These are phyloP conservation scores for Aporophyla lueneburgensis DNA, from an alignment of 2,888 invertebrate species.

Conservation along the genomic window DNA sequence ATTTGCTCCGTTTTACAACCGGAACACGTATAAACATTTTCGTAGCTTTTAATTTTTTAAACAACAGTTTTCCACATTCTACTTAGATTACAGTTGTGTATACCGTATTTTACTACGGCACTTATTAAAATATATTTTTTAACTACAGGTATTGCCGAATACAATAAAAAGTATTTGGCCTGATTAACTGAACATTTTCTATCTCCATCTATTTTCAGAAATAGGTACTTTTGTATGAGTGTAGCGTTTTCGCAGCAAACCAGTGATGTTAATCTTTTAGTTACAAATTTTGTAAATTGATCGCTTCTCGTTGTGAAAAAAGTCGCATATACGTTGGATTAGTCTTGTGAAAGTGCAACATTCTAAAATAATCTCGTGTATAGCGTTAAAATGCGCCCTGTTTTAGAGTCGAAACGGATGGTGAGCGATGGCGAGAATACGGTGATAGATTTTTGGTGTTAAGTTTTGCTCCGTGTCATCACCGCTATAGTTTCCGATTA, in stretches of 20 bases:
- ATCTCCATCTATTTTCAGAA: constrained; percentile 94
- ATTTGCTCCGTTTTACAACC: constrained; percentile 63
- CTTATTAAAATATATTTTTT: neutral
- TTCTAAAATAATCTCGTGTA: constrained; percentile 86
- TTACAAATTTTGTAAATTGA: constrained; percentile 90
- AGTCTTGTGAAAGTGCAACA: constrained; percentile 89
- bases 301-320: constrained; percentile 86
- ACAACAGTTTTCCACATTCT: neutral
- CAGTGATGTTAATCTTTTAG: constrained; percentile 92
- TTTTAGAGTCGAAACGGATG: constrained; percentile 90
- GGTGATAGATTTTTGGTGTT: constrained; percentile 91
- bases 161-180: constrained; percentile 73
- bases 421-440: constrained; percentile 91
- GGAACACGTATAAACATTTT: constrained; percentile 65
- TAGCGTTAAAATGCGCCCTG: constrained; percentile 90
- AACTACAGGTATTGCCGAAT: constrained; percentile 4
- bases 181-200: constrained; percentile 90
- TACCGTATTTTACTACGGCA: constrained; percentile 7
- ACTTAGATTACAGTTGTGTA: neutral
- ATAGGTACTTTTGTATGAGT: constrained; percentile 92
- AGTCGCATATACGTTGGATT: constrained; percentile 85
- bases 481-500: constrained; percentile 86
- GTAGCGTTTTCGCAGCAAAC: constrained; percentile 92
- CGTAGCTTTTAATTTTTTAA: constrained; percentile 28
- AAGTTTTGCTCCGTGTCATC: constrained; percentile 90